Evolutionary conservation across 2,888 invertebrate species (phyloP), one percentile per base, ranked within the genome.

Genomic region (Drosophila putrida): DNA sequence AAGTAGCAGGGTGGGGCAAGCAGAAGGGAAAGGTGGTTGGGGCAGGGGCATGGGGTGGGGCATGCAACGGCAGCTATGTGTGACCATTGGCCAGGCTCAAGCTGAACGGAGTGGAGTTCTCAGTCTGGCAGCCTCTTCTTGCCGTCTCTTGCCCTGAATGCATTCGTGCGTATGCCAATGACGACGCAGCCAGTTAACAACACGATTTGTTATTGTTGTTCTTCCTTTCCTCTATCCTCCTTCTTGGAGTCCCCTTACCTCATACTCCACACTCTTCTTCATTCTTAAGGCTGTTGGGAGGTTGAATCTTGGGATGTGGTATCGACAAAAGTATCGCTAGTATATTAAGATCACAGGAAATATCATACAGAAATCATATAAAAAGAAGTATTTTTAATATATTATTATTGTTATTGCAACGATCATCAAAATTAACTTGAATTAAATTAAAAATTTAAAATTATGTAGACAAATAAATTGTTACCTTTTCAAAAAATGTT

Each of bases 151-250:
- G 39, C 60, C 50, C 47, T 27, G 57, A 54, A 70, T 83, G 80
- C 80, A 82, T 76, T 83, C 85, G 82, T 85, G 85, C 85, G 82
- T 83, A 76, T 72, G 81, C 79, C 77, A 81, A 80, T 84, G 83
- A 82, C 80, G 83, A 83, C 78, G 80, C 78, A 78, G 81, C 80
- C 87, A 81, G 85, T 84, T 82, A 84, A 84, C 85, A 86, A 76
- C 85, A 85, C 85, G 87, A 86, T 86, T 86, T 85, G 85, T 85
- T 85, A 85, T 84, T 85, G 84, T 84, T 77, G 77, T 9, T 13
- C 1, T 13, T 13, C 2, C 41, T 13, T 0, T n/a, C 4, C 2
- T 28, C 25, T 4, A 9, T 28, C 13, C 1, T n/a, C 20, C 49
- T 8, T 4, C 31, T 38, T 3, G 10, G 25, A n/a, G 9, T 10